Base-by-base conservation (phyloP, 2,888 invertebrate species). In the Aphodius sticticus region DNA sequence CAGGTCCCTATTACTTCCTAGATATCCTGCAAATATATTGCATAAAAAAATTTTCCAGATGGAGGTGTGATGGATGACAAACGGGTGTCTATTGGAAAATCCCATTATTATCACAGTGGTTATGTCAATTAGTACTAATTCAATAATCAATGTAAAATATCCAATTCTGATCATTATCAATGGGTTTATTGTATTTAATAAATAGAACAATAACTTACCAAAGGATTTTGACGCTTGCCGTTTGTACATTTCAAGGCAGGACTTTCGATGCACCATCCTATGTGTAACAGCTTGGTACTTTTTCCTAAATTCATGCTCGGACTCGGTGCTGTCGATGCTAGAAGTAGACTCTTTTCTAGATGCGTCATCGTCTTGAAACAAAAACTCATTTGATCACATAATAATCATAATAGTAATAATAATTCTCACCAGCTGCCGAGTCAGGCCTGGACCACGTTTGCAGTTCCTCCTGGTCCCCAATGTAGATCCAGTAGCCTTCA, bases 211-310 rank as follows among this genome's bases (percentile, higher is more conserved):
- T 3, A 26, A 26, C 95, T 94, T 90, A 97, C 97, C 95, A 87
- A 97, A 96, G 79, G 93, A 93, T 85, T 95, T 95, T 80, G 94
- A 94, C 77, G 95, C 93, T 86, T 97, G 94, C 82, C 97, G 92
- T 86, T 95, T 93, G 87, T 96, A 97, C 93, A 97, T 95, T 89
- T 97, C 97, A 77, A 96, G 93, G 86, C 96, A 96, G 77, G 96
- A 96, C 87, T 96, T 95, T 78, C 97, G 91, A 88, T 97, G 97
- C 0, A 97, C 96, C 90, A 97, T 94, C 78, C 97, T 92, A 89
- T 97, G 97, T 4, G 96, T 95, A 80, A 96, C 93, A 16, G 96
- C 95, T 85, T 96, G 96, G 86, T 96, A 97, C 84, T 94, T 93
- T 87, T 95, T 95, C 85, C 94, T 93, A 89, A 97, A 97, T 84